Evolutionary conservation across 2,113 vertebrate species (phyloP).

Genomic region (Aegotheles bennettii): DNA sequence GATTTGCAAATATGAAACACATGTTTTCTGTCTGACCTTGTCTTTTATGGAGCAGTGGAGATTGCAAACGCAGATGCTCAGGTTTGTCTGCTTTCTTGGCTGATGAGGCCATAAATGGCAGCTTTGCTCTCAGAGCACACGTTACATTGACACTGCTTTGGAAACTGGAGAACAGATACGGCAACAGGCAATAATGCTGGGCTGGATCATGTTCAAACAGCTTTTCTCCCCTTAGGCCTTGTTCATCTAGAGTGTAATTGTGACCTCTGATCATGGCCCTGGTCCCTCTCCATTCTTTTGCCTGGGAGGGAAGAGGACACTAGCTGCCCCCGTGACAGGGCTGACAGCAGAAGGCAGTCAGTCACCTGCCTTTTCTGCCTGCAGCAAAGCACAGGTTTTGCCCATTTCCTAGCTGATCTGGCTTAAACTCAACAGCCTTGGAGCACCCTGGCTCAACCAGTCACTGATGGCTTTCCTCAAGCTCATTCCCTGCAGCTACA

Average conservation of each 20-base stretch:
- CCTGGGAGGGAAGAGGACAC: neutral
- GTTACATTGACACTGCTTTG: neutral
- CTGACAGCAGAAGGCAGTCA: neutral
- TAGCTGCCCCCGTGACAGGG: neutral
- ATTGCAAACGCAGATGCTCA: conserved; percentile 51
- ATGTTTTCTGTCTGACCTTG: conserved; percentile 50
- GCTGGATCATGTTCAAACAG: neutral
- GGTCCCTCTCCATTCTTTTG: neutral
- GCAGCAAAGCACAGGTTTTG: neutral
- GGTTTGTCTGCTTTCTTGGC: conserved; percentile 43
- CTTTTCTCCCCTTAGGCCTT: neutral
- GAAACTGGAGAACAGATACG: neutral
- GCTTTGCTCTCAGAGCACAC: neutral
- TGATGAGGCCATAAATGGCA: neutral
- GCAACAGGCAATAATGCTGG: neutral
- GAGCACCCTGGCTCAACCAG: neutral
- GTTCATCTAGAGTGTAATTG: neutral
- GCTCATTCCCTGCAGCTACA: neutral
- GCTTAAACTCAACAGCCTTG: neutral
- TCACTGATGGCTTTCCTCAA: neutral
- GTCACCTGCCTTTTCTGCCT: neutral
- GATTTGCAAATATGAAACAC: conserved; percentile 44
- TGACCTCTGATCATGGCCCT: fast-evolving
- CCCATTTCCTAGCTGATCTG: neutral
- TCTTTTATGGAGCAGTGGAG: conserved; percentile 39